phyloP scores from a whole-genome alignment of 1,140 invertebrate genomes.

The Pachypeltis micranthus region DNA sequence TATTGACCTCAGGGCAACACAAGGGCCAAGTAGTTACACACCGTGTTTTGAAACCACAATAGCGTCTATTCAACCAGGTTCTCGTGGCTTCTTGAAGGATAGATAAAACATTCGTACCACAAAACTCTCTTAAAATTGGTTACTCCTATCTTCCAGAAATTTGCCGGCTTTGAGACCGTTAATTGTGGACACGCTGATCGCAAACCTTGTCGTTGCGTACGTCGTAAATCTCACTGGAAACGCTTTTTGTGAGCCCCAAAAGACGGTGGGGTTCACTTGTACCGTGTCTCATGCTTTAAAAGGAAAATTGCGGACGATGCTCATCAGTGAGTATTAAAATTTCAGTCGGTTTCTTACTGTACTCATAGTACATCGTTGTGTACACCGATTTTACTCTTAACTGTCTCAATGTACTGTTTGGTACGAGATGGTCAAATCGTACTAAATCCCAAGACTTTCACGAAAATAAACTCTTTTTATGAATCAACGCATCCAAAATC shows the following conservation, averaged over 20 bases:
- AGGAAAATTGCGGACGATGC: slow-evolving; percentile 6
- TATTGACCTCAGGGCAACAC: too few species aligned
- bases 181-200: slow-evolving; percentile 5
- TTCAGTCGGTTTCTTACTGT: background rate
- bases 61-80: too few species aligned
- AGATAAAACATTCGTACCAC: background rate
- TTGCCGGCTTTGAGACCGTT: slow-evolving; percentile 4
- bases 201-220: slow-evolving; percentile 4
- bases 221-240: background rate
- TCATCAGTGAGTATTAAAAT: background rate
- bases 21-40: too few species aligned
- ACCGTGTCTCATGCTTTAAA: slow-evolving; percentile 1
- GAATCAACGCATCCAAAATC: too few species aligned
- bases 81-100: background rate
- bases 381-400: too few species aligned
- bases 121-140: background rate
- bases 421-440: too few species aligned
- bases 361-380: too few species aligned
- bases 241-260: background rate
- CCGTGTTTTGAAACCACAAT: too few species aligned
- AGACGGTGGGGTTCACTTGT: background rate
- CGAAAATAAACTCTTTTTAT: too few species aligned
- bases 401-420: too few species aligned
- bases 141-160: too few species aligned
- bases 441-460: too few species aligned